Base-by-base conservation (phyloP, 1,140 invertebrate species). In the Conopomorpha cramerella region DNA sequence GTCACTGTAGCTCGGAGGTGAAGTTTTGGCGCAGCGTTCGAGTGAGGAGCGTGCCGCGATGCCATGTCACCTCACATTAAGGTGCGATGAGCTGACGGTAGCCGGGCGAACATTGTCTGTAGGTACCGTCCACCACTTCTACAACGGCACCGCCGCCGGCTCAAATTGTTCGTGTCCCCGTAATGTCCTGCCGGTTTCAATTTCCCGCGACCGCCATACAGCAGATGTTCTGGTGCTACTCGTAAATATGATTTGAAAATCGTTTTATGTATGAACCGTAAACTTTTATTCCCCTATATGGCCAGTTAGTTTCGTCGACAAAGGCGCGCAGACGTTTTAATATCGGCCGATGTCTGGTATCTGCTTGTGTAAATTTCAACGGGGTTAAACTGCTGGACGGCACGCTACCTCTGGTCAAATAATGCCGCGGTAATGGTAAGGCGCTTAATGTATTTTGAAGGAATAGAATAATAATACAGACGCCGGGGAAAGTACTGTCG, bases 211-310 rank as follows among this genome's bases (percentile, higher is more conserved):
- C 70, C 63, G 63, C 55, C 48, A 65, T 56, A 56, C 56, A 53
- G 60, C 62, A 72, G 60, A 67, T 76, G 67, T 65, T 64, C 58
- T 54, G 54, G 55, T 46, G 61, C 55, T 56, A 58, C 49, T 55
- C 55, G 63, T 70, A 76, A 73, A 71, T 73, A 73, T 76, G 59
- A 71, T 76, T 76, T 68, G 61, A 73, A 64, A 72, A 76, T 67
- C 62, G 66, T 67, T 74, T 71, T 68, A 71, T 68, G 62, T 76
- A 70, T 68, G 62, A 65, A 45, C 57, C 61, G 62, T 76, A 72
- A 72, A 76, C 51, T 76, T 76, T 76, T 76, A 76, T 76, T 64
- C 36, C 11, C 53, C 48, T 61, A 59, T 61, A 64, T 48, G 59
- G 41, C 51, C 60, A 60, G 55, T 64, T 62, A 67, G 62, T 63